Evolutionary conservation across 2,797 vertebrate genomes (phyloP), one percentile per base, ranked within the genome.

Genomic region (Pelochelys cantorii): DNA sequence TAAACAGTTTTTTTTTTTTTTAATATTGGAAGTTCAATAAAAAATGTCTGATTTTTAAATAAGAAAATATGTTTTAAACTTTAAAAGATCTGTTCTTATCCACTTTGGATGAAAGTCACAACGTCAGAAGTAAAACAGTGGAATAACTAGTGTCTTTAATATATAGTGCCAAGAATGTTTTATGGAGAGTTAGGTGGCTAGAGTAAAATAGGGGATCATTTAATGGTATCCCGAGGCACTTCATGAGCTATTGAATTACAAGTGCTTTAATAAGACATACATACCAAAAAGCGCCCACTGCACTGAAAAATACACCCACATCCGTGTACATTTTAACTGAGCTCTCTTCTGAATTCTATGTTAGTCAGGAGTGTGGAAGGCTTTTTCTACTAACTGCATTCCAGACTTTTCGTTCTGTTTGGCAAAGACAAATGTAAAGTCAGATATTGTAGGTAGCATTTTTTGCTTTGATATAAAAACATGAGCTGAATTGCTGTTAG

Each of bases 201-300:
- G 78, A 10, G 20, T 78, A 54, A 75, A 81, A 79, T 37, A 84
- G 10, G 85, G 53, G 54, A 71, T 59, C 17, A 37, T 34, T 94
- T 86, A 83, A 84, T 91, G 93, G 79, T 95, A 90, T 93, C 89
- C 92, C 68, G 7, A 22, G 85, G 86, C 89, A 53, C 52, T 88
- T 88, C 20, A 90, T 84, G 71, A 92, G 48, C 31, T 15, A 29
- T 92, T 95, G 84, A 88, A 42, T 93, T 89, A 54, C n/a, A 15
- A 84, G 55, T 68, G 31, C 79, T 91, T 94, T 82, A 93, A 62
- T 94, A 42, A 86, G 55, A 25, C 0, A 0, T 86, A 48, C 83
- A 65, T 93, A 56, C 83, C 77, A 65, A 87, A 48, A 87, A 90
- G 80, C 65, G 42, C 7, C 13, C 88, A 82, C 79, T 62, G 83